Conservation (phyloP, 2,888 invertebrate species). For the Morpho helenor region DNA sequence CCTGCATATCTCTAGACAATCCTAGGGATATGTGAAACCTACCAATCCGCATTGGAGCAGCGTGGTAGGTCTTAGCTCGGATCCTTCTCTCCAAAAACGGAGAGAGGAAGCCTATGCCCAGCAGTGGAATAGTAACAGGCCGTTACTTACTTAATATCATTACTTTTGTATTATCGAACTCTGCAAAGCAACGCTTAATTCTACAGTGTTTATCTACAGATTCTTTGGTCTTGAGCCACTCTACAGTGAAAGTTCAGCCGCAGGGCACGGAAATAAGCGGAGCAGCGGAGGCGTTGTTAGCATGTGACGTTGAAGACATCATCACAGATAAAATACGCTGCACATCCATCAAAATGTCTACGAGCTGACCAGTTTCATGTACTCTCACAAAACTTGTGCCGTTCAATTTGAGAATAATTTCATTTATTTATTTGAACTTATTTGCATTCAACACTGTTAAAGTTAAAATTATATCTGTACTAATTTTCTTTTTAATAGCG, state of each 20-base stretch:
- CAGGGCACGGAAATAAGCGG: slow-evolving; percentile 41
- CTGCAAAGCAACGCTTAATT: too few relatives aligned
- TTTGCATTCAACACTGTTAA: slow-evolving; percentile 2
- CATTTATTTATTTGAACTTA: slow-evolving; percentile 4
- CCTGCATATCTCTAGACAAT: too few relatives aligned
- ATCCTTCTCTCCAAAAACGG: too few relatives aligned
- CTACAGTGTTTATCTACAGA: slow-evolving; percentile 18
- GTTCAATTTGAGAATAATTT: slow-evolving; percentile 9
- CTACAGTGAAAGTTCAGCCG: slow-evolving; percentile 47
- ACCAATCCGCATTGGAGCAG: too few relatives aligned
- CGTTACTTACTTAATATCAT: too few relatives aligned
- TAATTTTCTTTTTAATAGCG: too few relatives aligned
- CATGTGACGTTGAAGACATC: slow-evolving; percentile 25
- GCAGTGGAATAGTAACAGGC: too few relatives aligned
- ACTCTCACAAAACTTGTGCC: background rate
- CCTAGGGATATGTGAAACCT: too few relatives aligned
- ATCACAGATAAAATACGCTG: slow-evolving; percentile 19
- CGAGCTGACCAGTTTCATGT: slow-evolving; percentile 10
- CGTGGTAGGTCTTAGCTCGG: too few relatives aligned
- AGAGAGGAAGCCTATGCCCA: too few relatives aligned
- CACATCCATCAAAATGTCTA: slow-evolving; percentile 22
- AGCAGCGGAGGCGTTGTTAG: slow-evolving; percentile 25
- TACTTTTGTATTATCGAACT: too few relatives aligned
- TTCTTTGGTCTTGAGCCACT: slow-evolving; percentile 13
- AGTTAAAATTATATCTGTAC: too few relatives aligned